A percentile compares a stretch with the other conserved stretches of the same genome.
Conservation (phyloP, 2,797 vertebrate species). For the Hipposideros larvatus region DNA sequence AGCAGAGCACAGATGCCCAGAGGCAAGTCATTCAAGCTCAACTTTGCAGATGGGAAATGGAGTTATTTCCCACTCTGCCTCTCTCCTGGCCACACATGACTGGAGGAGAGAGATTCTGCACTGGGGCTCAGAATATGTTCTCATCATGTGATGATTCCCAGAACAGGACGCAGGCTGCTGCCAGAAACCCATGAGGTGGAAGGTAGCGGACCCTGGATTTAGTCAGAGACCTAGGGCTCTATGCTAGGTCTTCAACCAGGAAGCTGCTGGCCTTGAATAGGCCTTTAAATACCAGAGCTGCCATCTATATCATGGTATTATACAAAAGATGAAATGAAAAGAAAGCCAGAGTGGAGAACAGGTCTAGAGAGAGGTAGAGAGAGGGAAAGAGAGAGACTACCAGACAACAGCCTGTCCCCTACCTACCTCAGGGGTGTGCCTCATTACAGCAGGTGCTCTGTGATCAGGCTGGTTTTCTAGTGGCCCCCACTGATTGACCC, state of each 20-base stretch:
- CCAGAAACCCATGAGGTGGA: neutral
- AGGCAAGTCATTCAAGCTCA: neutral
- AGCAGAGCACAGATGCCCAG: neutral
- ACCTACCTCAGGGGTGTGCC: neutral
- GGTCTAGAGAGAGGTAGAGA: neutral
- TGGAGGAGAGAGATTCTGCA: neutral
- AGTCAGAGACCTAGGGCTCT: neutral
- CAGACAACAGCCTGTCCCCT: neutral
- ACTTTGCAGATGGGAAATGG: neutral
- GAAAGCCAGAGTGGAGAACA: neutral
- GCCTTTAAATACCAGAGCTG: neutral
- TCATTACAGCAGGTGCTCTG: neutral
- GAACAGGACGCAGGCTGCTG: neutral
- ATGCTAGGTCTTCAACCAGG: neutral
- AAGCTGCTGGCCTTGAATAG: neutral
- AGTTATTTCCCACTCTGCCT: neutral
- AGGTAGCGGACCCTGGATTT: neutral
- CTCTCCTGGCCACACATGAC: neutral
- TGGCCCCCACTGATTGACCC: fast-evolving
- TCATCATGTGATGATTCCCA: neutral
- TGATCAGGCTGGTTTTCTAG: neutral
- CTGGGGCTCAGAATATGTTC: neutral
- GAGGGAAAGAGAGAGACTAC: neutral
- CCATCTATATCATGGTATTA: neutral
- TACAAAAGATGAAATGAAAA: constrained; percentile 23